Evolutionary conservation across 1,140 invertebrate genomes (phyloP), one percentile per base, ranked within the genome.

Genomic region (Philaenus spumarius): DNA sequence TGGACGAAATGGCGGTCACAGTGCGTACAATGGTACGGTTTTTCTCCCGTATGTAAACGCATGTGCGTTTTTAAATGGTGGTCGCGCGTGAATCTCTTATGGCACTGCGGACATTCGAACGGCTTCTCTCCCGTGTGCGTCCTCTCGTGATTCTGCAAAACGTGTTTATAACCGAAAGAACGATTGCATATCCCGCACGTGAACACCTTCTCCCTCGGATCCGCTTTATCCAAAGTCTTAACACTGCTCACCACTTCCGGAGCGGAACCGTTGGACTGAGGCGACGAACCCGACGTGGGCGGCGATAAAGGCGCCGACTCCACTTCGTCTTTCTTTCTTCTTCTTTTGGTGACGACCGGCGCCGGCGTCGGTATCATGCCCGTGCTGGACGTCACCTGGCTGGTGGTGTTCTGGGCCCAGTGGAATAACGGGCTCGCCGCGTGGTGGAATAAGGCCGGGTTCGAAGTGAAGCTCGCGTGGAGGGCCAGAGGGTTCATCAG

Each of bases 81-180:
- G 71, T 96, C 93, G n/a, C 95, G 82, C 1, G 95, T 97, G 71
- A 98, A 98, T 62, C 90, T 82, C 71, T 97, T 94, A 64, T 94
- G 86, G 72, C 95, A 98, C 72, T 93, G 86, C 5, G 84, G 85
- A 70, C 95, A 98, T 68, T 95, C 89, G 75, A 97, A 97, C 0
- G 95, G 95, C 67, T 97, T 95, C 69, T 95, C 93, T 0, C 95
- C 95, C 0, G 95, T 97, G 71, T 98, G 95, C 0, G 94, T 98
- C 50, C 95, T 83, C 63, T 96, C 92, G 72, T 98, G 95, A 69
- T 98, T 98, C 70, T 95, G 92, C 17, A 95, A 75, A 2, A 96
- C 93, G 72, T 96, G 93, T 69, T 96, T 96, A 76, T 96, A 95
- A 6, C 91, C 92, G 67, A 95, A 96, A 1, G 85, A 88, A 53